Percentiles rank a stretch among this genome's conserved stretches.
Evolutionary conservation across 2,113 vertebrate genomes (phyloP).

Genomic region (Halcyon malimbica): DNA sequence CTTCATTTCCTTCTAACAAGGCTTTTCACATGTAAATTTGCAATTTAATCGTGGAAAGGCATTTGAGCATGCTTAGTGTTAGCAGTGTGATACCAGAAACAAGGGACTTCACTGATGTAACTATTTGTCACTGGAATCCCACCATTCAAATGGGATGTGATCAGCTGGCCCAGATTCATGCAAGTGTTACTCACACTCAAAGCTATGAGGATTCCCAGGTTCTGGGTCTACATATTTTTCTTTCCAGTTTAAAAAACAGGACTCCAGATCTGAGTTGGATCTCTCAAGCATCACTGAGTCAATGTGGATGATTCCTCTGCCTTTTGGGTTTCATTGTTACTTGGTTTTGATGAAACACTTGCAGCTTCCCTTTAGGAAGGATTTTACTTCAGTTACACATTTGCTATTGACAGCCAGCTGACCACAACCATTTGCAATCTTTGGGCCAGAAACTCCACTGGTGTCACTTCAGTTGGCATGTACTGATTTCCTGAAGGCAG

Average conservation of each 20-base stretch:
- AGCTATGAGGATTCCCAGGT: not conserved
- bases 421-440: conserved; percentile 25
- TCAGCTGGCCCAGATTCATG: not conserved
- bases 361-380: not conserved
- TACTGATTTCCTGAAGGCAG: conserved; percentile 16
- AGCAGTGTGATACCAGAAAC: not conserved
- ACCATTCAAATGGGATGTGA: not conserved
- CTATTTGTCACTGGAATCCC: not conserved
- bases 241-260: not conserved
- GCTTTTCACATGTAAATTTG: not conserved
- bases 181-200: not conserved
- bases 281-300: not conserved
- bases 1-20: not conserved
- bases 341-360: not conserved
- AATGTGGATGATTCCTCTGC: not conserved
- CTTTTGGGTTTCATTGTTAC: not conserved
- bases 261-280: not conserved
- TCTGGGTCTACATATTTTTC: not conserved
- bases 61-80: not conserved
- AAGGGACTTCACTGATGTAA: not conserved
- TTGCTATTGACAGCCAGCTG: not conserved
- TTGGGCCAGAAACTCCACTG: not conserved
- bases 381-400: not conserved
- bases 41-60: not conserved
- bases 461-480: not conserved